phyloP scores from a whole-genome alignment of 2,113 vertebrate species.

The Hemiprocne comata region DNA sequence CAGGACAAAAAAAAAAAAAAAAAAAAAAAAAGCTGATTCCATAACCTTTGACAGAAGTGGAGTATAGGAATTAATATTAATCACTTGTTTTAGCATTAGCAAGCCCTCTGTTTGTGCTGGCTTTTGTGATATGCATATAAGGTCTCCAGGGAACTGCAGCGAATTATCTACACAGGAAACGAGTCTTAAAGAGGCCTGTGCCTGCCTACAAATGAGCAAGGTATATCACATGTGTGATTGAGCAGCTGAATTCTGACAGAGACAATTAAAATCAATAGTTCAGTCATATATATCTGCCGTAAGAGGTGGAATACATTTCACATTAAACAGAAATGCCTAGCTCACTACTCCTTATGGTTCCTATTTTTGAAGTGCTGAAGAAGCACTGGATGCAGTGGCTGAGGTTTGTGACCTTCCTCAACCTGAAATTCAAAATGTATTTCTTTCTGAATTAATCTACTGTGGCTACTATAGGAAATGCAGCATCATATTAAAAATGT shows the following conservation, averaged over 20 bases:
- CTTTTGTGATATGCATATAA: slow-evolving; percentile 68
- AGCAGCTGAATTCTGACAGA: slow-evolving; percentile 44
- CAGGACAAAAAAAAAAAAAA: slow-evolving; percentile 22
- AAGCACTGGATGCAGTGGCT: not conserved
- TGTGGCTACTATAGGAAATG: not conserved
- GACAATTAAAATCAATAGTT: slow-evolving; percentile 49
- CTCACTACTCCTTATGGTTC: not conserved
- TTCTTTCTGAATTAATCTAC: not conserved
- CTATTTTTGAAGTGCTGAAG: not conserved
- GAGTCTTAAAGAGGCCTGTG: slow-evolving; percentile 10
- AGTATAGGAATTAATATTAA: slow-evolving; percentile 74
- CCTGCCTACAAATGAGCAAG: slow-evolving; percentile 23
- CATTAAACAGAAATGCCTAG: not conserved
- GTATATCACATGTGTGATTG: not conserved
- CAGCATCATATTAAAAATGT: not conserved
- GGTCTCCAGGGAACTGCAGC: not conserved
- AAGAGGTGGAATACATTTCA: not conserved
- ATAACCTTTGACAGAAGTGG: slow-evolving; percentile 51
- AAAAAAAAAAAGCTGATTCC: slow-evolving; percentile 29
- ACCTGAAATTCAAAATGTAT: not conserved
- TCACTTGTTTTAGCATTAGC: slow-evolving; percentile 64
- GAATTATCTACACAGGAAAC: slow-evolving; percentile 51
- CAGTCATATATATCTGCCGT: not conserved
- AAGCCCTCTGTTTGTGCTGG: slow-evolving; percentile 56
- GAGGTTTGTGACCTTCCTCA: not conserved